Conservation (phyloP, 2,113 vertebrate species). For the Cepphus grylle region DNA sequence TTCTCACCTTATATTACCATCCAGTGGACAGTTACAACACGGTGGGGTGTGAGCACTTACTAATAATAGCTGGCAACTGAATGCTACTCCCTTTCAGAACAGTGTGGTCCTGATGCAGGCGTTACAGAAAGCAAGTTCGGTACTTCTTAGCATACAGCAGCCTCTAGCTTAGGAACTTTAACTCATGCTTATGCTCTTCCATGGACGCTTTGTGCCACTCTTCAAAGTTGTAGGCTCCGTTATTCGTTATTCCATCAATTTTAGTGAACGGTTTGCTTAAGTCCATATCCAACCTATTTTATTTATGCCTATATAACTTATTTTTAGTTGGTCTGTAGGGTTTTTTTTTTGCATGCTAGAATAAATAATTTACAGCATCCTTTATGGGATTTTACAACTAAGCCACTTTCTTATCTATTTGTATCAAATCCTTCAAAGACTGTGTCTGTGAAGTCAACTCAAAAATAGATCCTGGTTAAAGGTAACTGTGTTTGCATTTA, state of each 20-base stretch:
- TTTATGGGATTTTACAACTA: neutral
- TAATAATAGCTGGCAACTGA: neutral
- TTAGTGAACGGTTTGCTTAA: neutral
- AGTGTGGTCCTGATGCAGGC: neutral
- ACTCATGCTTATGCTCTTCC: neutral
- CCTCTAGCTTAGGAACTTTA: neutral
- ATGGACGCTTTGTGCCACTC: neutral
- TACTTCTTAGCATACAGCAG: neutral
- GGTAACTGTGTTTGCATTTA: constrained; percentile 36
- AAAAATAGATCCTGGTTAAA: constrained; percentile 43
- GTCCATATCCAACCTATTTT: neutral
- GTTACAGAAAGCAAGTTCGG: neutral
- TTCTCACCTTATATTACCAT: neutral
- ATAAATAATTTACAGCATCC: neutral
- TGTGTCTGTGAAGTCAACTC: neutral
- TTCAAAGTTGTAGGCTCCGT: neutral
- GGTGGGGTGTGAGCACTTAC: neutral
- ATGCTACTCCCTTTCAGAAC: neutral
- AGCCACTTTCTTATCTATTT: neutral
- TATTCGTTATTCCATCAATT: neutral
- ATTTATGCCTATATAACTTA: neutral
- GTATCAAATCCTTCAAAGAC: neutral
- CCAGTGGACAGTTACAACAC: neutral
- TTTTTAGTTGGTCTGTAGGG: neutral
- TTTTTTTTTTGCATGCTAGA: neutral